Conservation (phyloP, 2,888 invertebrate species). For the Sepioteuthis lessoniana region DNA sequence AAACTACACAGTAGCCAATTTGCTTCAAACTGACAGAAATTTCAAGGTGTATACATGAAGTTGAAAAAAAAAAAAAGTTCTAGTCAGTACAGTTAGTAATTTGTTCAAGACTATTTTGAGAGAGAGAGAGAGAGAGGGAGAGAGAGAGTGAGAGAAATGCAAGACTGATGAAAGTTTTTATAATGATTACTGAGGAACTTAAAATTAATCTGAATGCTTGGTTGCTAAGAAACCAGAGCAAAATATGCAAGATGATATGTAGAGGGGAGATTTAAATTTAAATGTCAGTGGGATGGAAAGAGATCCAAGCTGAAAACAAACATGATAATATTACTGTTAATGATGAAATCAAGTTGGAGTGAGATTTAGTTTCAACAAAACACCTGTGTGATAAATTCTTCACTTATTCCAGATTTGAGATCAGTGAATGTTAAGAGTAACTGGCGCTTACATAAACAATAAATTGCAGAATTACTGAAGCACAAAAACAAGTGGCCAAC, state of each 20-base stretch:
- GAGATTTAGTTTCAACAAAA: conserved; percentile 11
- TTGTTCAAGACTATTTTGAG: too few species aligned
- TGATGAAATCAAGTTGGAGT: neutral
- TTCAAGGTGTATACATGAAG: neutral
- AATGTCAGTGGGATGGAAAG: neutral
- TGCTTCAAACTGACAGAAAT: neutral
- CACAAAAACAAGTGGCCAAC: neutral
- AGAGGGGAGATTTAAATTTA: neutral
- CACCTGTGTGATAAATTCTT: neutral
- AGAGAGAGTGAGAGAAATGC: neutral
- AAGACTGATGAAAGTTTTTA: neutral
- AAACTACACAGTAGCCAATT: neutral
- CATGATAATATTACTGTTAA: neutral
- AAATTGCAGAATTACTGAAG: neutral
- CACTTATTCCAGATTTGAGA: neutral
- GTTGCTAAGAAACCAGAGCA: neutral
- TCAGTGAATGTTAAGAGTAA: neutral
- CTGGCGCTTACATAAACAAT: neutral
- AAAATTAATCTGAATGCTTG: neutral
- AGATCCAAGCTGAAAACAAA: neutral
- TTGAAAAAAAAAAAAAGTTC: neutral
- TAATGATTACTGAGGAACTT: neutral
- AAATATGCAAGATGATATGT: neutral
- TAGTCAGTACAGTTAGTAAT: neutral
- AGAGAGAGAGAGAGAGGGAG: neutral